Evolutionary conservation across 2,113 vertebrate species (phyloP).

Genomic region (Mohoua ochrocephala): DNA sequence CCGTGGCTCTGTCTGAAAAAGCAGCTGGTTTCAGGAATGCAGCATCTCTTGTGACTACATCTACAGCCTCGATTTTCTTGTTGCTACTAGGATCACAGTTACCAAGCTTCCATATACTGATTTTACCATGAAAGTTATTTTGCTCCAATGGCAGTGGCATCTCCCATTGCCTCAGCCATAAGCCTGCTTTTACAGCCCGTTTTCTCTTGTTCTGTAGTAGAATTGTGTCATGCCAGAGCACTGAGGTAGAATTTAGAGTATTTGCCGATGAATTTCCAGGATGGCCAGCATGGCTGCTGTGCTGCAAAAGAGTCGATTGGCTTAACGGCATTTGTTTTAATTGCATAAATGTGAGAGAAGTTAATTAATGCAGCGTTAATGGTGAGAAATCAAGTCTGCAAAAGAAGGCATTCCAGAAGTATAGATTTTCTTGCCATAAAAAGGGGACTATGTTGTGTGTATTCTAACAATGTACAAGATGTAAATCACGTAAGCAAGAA

Average conservation of each 20-base stretch:
- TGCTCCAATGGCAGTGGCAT: background rate
- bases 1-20: background rate
- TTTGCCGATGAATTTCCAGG: background rate
- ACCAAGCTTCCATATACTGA: background rate
- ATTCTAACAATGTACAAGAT: background rate
- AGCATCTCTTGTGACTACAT: background rate
- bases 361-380: background rate
- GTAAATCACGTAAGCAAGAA: background rate
- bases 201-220: background rate
- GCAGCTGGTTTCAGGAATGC: background rate
- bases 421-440: background rate
- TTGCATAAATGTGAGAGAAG: background rate
- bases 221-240: background rate
- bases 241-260: background rate
- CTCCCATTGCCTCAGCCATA: background rate
- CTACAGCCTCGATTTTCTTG: background rate
- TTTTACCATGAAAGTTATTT: background rate
- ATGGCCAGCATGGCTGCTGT: background rate
- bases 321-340: background rate
- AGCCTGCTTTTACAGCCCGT: background rate
- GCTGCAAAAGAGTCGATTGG: background rate
- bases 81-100: background rate
- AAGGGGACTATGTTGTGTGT: background rate
- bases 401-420: background rate
- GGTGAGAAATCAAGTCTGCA: background rate